A percentile compares a stretch with the other conserved stretches of the same genome.
phyloP scores from a whole-genome alignment of 2,797 vertebrate genomes.

The Hydrolagus colliei region DNA sequence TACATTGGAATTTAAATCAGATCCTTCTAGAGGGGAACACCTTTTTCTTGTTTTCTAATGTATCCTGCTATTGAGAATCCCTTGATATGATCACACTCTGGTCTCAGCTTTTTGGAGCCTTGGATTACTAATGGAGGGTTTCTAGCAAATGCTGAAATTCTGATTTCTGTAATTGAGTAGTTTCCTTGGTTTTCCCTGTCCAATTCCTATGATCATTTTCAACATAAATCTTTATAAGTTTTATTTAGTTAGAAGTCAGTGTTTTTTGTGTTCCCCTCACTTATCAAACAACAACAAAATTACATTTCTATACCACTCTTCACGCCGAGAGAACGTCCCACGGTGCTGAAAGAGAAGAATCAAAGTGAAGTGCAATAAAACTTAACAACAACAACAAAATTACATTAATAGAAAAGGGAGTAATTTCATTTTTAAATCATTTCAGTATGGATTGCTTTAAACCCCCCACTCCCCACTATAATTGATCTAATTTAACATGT shows the following conservation, averaged over 20 bases:
- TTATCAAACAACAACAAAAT: too few species aligned
- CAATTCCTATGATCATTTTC: too few species aligned
- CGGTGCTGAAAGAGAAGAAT: too few species aligned
- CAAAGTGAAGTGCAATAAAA: too few species aligned
- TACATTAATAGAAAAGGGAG: too few species aligned
- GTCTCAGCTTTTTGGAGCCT: not conserved
- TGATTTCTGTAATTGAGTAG: not conserved
- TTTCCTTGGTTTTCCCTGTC: not conserved
- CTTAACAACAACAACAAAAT: too few species aligned
- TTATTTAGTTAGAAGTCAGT: not conserved
- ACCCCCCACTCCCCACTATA: too few species aligned
- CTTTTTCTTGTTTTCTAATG: not conserved
- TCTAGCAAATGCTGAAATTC: not conserved
- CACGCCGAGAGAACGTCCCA: too few species aligned
- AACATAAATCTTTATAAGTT: not conserved
- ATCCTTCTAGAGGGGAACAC: not conserved
- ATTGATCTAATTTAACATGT: too few species aligned
- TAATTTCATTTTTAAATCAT: too few species aligned
- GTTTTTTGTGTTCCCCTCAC: not conserved
- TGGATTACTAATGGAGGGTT: not conserved
- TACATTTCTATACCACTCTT: too few species aligned
- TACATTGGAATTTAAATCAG: constrained; percentile 1
- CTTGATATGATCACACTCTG: not conserved
- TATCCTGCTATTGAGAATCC: not conserved
- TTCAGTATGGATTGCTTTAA: too few species aligned